phyloP scores from a whole-genome alignment of 2,113 vertebrate genomes.

The Callopanchax toddi region DNA sequence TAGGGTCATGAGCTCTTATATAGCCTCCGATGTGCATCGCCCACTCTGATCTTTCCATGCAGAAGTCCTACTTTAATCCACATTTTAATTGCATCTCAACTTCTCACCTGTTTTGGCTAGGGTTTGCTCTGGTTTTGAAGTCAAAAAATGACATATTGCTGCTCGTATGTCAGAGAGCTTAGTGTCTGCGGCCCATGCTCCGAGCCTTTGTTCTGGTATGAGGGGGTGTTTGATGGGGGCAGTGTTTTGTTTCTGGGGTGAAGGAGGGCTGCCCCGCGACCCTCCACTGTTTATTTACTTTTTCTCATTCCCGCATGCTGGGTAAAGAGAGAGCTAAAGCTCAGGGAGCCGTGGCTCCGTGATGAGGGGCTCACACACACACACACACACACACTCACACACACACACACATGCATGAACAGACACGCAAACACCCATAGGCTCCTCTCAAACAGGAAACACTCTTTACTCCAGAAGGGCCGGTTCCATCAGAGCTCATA shows the following conservation, averaged over 20 bases:
- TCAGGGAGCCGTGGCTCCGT: conserved; percentile 57
- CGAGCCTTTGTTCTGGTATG: conserved; percentile 77
- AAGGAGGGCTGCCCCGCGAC: conserved; percentile 79
- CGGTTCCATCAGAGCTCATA: conserved; percentile 67
- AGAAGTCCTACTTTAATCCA: conserved; percentile 4
- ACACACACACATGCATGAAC: conserved; percentile 26
- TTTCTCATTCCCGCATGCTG: conserved; percentile 80
- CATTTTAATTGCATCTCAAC: conserved; percentile 18
- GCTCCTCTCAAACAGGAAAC: conserved; percentile 73
- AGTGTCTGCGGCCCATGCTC: conserved; percentile 59
- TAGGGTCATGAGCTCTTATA: conserved; percentile 66
- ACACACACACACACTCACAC: conserved; percentile 16
- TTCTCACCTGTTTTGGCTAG: conserved; percentile 60
- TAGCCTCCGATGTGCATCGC: conserved; percentile 13
- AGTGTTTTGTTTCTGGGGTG: conserved; percentile 82
- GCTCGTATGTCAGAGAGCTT: conserved; percentile 72
- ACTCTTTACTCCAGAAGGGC: conserved; percentile 70
- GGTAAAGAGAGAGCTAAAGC: conserved; percentile 71
- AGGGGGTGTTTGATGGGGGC: conserved; percentile 80
- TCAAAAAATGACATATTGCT: conserved; percentile 70
- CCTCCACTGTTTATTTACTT: conserved; percentile 85
- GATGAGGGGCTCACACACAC: conserved; percentile 53
- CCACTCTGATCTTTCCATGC: conserved; percentile 5
- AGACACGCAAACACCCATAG: conserved; percentile 42
- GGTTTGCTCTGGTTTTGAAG: conserved; percentile 54